Evolutionary conservation across 2,888 invertebrate species (phyloP), one percentile per base, ranked within the genome.

Genomic region (Xestobium rufovillosum): DNA sequence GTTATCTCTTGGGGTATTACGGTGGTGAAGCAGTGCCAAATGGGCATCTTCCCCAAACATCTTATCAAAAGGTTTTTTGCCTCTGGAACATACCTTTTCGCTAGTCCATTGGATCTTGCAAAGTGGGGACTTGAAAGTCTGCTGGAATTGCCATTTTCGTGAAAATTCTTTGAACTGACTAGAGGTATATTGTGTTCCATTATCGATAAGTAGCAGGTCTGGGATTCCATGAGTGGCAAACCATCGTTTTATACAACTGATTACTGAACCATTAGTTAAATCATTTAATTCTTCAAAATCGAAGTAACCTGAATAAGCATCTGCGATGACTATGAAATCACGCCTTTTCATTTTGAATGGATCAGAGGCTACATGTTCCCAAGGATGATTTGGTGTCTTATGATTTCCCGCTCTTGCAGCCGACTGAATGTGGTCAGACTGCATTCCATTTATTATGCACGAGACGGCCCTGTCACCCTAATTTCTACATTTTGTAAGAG

Each of bases 101-200:
- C 47, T 14, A 44, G 26, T 3, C 47, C 48, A 36, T 49, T 44
- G 8, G 39, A 37, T 31, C 38, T 31, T 1, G 36, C 29, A 27
- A 28, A 44, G 3, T 23, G 26, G n/a, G 44, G 42, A 34, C 44
- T 44, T 9, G 42, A 44, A 2, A 40, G 28, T n/a, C n/a, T n/a
- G n/a, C n/a, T n/a, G n/a, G n/a, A n/a, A n/a, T n/a, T n/a, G n/a
- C n/a, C n/a, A n/a, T n/a, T n/a, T n/a, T n/a, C n/a, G n/a, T n/a
- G n/a, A n/a, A n/a, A n/a, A n/a, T n/a, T n/a, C n/a, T n/a, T n/a
- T n/a, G n/a, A n/a, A n/a, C n/a, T n/a, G n/a, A n/a, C n/a, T n/a
- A n/a, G n/a, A n/a, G n/a, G n/a, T n/a, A n/a, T n/a, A n/a, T n/a
- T n/a, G n/a, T n/a, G n/a, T n/a, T n/a, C n/a, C n/a, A n/a, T n/a